Evolutionary conservation across 2,888 invertebrate species (phyloP), one percentile per base, ranked within the genome.

Genomic region (Phaedon cochleariae): DNA sequence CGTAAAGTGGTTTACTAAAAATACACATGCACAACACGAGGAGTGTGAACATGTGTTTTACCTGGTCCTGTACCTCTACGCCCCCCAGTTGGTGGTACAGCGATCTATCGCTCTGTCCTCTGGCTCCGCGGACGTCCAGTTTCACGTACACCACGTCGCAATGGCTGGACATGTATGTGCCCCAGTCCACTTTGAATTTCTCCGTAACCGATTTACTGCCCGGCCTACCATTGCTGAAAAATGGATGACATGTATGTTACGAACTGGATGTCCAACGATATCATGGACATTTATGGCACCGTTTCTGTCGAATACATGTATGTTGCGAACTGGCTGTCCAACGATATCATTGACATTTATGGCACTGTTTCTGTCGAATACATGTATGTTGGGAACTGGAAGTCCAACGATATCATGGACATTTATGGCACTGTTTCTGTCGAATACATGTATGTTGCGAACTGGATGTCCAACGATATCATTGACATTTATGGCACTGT

Each of bases 151-250:
- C 95, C 65, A 96, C 93, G 85, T 95, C 94, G 81, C 93, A 92
- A 71, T 93, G 90, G 64, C 94, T 94, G 63, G 95, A 93, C 91
- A 97, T 92, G 85, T 96, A 96, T 34, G 95, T 93, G 67, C 95
- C 94, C 95, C 96, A 96, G 83, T 94, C 93, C 74, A 96, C 88
- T 70, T 89, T 85, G 85, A 95, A 97, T 83, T 91, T 88, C 75
- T 96, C 94, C 1, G 94, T 94, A 68, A 97, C 97, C 64, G 93
- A 90, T 83, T 95, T 95, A 74, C 94, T 93, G 46, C 95, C 95
- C 0, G 97, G 97, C 51, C 95, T 91, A 63, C 95, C 97, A 84
- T 97, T 95, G 54, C 95, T 77, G 62, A 54, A 71, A 71, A 12
- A 52, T 18, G 22, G 12, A 55, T 20, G 12, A 15, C 21, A n/a